Evolutionary conservation across 2,888 invertebrate genomes (phyloP).

Genomic region (Drosophila rubida): DNA sequence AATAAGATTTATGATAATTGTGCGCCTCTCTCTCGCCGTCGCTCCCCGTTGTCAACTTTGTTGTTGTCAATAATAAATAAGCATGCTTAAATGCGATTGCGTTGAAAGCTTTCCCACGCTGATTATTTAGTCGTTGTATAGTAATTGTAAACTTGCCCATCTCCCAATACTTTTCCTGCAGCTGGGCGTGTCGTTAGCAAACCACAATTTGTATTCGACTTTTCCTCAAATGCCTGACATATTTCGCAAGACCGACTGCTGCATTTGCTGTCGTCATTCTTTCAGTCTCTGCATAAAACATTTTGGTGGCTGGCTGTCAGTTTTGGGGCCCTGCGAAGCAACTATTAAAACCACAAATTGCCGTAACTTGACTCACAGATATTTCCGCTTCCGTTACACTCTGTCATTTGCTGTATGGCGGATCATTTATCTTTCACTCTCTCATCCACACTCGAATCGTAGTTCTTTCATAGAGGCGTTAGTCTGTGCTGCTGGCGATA

Average conservation of each 20-base stretch:
- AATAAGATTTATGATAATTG: constrained; percentile 70
- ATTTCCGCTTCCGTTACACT: constrained; percentile 72
- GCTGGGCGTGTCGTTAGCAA: constrained; percentile 34
- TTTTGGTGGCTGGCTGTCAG: constrained; percentile 22
- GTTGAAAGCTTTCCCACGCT: constrained; percentile 64
- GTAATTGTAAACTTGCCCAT: constrained; percentile 48
- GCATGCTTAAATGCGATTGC: constrained; percentile 24
- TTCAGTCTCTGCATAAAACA: constrained; percentile 53
- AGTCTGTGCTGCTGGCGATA: not conserved
- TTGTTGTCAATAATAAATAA: constrained; percentile 40
- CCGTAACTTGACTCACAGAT: constrained; percentile 62
- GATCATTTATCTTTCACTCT: constrained; percentile 52
- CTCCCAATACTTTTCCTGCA: constrained; percentile 21
- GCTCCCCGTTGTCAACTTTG: constrained; percentile 9
- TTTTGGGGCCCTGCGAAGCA: constrained; percentile 24
- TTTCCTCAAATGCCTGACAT: constrained; percentile 40
- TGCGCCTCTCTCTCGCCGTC: constrained; percentile 6
- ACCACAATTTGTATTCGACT: constrained; percentile 36
- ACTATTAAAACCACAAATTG: constrained; percentile 75
- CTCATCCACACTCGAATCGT: constrained; percentile 1
- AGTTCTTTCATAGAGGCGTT: constrained; percentile 14
- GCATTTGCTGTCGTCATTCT: constrained; percentile 32
- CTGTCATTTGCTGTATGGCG: constrained; percentile 37
- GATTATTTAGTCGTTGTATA: constrained; percentile 56
- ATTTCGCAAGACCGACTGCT: constrained; percentile 26